Evolutionary conservation across 2,113 vertebrate genomes (phyloP), one percentile per base, ranked within the genome.

Genomic region (Ophthalmolycus amberensis): DNA sequence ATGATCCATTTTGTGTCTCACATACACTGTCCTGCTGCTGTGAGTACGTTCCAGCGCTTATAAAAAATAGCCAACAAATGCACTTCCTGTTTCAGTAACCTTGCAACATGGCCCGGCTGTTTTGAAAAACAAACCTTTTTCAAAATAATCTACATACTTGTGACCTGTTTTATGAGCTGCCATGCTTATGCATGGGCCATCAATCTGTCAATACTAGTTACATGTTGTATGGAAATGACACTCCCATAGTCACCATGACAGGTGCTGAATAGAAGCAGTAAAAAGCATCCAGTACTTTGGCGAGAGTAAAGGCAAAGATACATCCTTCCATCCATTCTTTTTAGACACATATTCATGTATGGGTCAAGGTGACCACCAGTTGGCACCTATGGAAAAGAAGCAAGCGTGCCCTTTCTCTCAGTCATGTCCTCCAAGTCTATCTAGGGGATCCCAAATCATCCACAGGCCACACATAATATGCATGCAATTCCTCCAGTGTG

Each of bases 401-500:
- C 25, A 48, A 37, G 40, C 56, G 46, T 62, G 48, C 37, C 18
- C 65, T 46, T 70, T 48, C 75, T 60, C 62, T 68, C 34, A 40
- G 6, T 67, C 68, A 59, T 54, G 71, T 59, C 60, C 68, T 77
- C 10, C n/a, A 80, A 70, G 18, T 29, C 27, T 18, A 42, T 37
- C 74, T 27, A 9, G 20, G 75, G 20, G 42, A 48, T 46, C 67
- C 64, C n/a, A 77, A 56, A 71, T 62, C 9, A 20, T 56, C 68
- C 65, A 60, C 37, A 52, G 42, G 48, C 20, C 18, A 78, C 59
- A 75, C 25, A 22, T 59, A 84, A 38, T 54, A 75, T 20, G 71
- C 78, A 76, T 83, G 50, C 42, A 59, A 79, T 70, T 79, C 63
- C 71, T 76, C 40, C 27, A 66, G n/a, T 50, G 34, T 52, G 38